Evolutionary conservation across 1,140 invertebrate genomes (phyloP).

Genomic region (Drosophila insularis): DNA sequence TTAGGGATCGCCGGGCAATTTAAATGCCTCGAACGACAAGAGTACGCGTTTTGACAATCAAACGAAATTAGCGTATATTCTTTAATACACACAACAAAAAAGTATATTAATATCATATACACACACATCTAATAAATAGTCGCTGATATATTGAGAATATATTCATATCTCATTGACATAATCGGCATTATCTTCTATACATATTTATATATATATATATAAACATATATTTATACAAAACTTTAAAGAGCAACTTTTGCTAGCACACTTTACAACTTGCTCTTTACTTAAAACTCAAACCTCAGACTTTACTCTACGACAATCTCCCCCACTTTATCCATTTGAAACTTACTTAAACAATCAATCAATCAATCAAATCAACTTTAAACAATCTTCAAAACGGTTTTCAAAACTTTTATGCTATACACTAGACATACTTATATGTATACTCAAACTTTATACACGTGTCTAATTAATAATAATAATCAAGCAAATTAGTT

Average conservation of each 20-base stretch:
- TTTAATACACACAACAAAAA: conserved; percentile 18
- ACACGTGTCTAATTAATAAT: conserved; percentile 36
- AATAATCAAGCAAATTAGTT: conserved; percentile 30
- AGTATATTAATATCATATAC: conserved; percentile 33
- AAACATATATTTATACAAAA: conserved; percentile 65
- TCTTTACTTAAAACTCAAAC: conserved; percentile 41
- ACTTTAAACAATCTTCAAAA: conserved; percentile 68
- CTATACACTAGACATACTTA: conserved; percentile 1
- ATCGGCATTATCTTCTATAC: conserved; percentile 34
- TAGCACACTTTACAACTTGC: conserved; percentile 53
- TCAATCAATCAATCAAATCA: conserved; percentile 65
- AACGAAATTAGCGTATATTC: conserved; percentile 76
- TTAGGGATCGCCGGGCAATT: conserved; percentile 56
- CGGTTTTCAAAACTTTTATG: conserved; percentile 69
- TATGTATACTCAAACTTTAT: conserved; percentile 44
- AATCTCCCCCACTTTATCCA: conserved; percentile 56
- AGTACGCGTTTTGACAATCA: conserved; percentile 83
- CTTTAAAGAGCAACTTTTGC: conserved; percentile 69
- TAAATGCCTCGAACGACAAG: conserved; percentile 72
- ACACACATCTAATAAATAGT: conserved; percentile 20
- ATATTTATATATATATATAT: conserved; percentile 42
- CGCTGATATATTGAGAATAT: conserved; percentile 32
- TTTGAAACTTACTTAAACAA: conserved; percentile 56
- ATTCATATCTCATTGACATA: conserved; percentile 25
- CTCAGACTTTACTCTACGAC: conserved; percentile 68